Base-by-base conservation (phyloP, 2,797 vertebrate genomes). In the Loriculus beryllinus region DNA sequence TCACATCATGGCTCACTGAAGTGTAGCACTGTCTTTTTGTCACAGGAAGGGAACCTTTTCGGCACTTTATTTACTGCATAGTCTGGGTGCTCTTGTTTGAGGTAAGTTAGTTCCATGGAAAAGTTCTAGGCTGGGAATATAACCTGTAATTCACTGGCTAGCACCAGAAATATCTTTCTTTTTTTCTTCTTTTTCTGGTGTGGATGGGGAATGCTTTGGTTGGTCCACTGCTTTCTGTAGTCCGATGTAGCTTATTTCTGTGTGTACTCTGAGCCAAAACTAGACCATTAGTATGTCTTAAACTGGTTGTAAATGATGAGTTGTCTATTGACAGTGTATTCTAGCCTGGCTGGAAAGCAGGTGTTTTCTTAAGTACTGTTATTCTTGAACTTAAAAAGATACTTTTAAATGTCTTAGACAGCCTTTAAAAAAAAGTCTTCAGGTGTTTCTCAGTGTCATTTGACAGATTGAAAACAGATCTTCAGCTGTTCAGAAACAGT, bases 381-480 rank as follows among this genome's bases (percentile, higher is more conserved):
- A 0, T 57, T 83, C 60, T 42, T 84, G 25, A 70, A 54, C 48
- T 64, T 8, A 14, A 47, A 60, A 31, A 48, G 33, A 28, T 1
- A 51, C 47, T 72, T 82, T 21, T 56, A 83, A 86, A 88, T 37
- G 23, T 57, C 52, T 69, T 86, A 10, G 10, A 33, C 37, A 26
- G 23, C 26, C 74, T 88, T 51, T 48, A 56, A 60, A 68, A 60
- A 51, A 28, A 14, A 5, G 18, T 90, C 57, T 83, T 68, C 76
- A 85, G 80, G 74, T 95, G 83, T 93, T 90, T 91, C 71, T 87
- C 9, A 6, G 28, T 93, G 77, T 43, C 40, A n/a, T 88, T 88
- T 92, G 88, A 69, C 62, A 93, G 80, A 64, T n/a, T 67, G 86
- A 84, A 84, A 94, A 84, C 79, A 91, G 88, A 75, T 91, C 31